Evolutionary conservation across 2,797 vertebrate genomes (phyloP).

Genomic region (Eleutherodactylus coqui): DNA sequence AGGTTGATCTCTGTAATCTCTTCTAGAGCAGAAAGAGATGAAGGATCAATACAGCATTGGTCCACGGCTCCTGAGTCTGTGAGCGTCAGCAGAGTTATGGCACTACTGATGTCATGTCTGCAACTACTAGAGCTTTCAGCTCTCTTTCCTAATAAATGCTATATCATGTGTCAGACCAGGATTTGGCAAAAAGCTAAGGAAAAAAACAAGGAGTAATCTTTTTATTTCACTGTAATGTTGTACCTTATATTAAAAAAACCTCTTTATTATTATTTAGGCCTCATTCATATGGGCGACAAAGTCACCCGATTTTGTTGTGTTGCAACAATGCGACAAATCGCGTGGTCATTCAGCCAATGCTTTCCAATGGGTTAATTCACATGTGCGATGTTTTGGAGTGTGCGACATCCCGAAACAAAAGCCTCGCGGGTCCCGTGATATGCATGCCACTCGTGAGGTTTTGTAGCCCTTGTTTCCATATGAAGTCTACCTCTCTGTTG

Average conservation of each 20-base stretch:
- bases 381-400: too few relatives aligned
- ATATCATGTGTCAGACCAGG: conserved; percentile 3
- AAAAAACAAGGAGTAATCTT: not conserved
- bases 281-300: too few relatives aligned
- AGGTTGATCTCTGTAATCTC: conserved; percentile 34
- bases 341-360: too few relatives aligned
- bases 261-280: not conserved
- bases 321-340: too few relatives aligned
- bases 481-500: too few relatives aligned
- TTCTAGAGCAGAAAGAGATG: conserved; percentile 5
- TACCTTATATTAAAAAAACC: not conserved
- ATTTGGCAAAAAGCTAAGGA: not conserved
- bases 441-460: too few relatives aligned
- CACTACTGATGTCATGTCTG: conserved; percentile 34
- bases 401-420: too few relatives aligned
- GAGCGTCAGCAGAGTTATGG: conserved; percentile 1
- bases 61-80: not conserved
- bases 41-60: conserved; percentile 36
- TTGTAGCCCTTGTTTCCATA: too few relatives aligned
- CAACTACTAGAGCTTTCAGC: not conserved
- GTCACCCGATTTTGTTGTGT: too few relatives aligned
- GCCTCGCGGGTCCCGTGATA: too few relatives aligned
- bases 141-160: not conserved
- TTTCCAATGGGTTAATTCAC: too few relatives aligned
- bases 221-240: not conserved